These are phyloP conservation scores for Typhlomys cinereus DNA, from an alignment of 2,113 vertebrate species.

Conservation along the genomic window DNA sequence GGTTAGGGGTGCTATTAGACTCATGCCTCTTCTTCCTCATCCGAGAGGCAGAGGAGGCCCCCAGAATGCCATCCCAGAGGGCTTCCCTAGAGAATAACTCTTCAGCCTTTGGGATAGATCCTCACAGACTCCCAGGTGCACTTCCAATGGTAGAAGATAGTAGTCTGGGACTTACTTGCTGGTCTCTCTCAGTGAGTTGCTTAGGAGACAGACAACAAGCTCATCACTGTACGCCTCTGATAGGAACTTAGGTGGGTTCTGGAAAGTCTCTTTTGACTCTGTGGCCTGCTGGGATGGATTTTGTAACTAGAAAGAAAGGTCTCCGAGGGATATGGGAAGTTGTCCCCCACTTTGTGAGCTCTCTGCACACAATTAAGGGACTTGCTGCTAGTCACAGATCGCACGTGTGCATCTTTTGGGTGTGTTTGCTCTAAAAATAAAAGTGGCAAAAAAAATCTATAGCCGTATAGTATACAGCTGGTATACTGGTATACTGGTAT, in stretches of 20 bases:
- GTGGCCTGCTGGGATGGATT: not conserved
- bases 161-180: not conserved
- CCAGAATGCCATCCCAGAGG: not conserved
- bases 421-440: not conserved
- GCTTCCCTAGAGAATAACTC: not conserved
- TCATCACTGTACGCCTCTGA: not conserved
- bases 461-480: not conserved
- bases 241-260: not conserved
- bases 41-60: not conserved
- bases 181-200: not conserved
- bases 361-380: not conserved
- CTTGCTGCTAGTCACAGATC: not conserved
- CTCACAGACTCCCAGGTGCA: not conserved
- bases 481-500: no score
- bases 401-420: not conserved
- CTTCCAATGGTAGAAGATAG: not conserved
- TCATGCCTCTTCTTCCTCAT: not conserved
- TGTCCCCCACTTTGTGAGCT: not conserved
- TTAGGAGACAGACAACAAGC: not conserved
- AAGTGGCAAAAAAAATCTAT: not conserved
- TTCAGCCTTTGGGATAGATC: rapidly evolving
- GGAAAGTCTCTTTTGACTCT: not conserved
- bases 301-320: not conserved
- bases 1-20: not conserved
- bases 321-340: no score